phyloP scores from a whole-genome alignment of 2,113 vertebrate genomes.

The Talpa occidentalis region DNA sequence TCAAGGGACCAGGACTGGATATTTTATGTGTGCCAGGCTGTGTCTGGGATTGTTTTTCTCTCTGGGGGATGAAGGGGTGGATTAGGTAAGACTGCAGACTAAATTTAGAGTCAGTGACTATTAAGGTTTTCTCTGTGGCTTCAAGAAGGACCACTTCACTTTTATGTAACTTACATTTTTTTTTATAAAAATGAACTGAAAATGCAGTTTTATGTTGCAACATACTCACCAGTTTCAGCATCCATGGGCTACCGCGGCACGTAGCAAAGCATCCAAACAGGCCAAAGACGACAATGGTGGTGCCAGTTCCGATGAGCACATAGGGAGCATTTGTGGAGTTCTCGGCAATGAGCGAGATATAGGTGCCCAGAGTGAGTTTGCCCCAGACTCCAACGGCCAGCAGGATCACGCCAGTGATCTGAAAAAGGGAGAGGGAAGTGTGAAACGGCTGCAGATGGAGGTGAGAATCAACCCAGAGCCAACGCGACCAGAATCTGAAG shows the following conservation, averaged over 20 bases:
- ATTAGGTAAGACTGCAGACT: constrained; percentile 24
- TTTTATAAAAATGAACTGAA: neutral
- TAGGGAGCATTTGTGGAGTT: constrained; percentile 99
- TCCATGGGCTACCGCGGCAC: constrained; percentile 99
- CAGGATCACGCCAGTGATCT: constrained; percentile 99
- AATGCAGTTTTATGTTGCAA: neutral
- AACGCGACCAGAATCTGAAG: neutral
- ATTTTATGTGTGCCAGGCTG: constrained; percentile 14
- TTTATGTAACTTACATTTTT: neutral
- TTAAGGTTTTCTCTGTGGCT: neutral
- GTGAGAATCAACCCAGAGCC: neutral
- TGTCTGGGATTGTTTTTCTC: neutral
- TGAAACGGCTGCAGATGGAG: neutral
- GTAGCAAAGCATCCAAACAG: constrained; percentile 99
- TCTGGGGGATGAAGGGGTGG: neutral
- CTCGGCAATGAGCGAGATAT: constrained; percentile 98
- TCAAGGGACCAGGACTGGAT: neutral
- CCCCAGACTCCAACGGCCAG: constrained; percentile 98
- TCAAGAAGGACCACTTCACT: constrained; percentile 9
- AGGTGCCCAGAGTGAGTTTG: constrained; percentile 97
- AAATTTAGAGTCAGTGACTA: constrained; percentile 63
- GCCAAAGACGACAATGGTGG: constrained; percentile 97
- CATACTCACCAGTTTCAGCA: constrained; percentile 97
- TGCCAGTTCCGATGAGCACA: constrained; percentile 98
- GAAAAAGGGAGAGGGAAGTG: constrained; percentile 52